These are phyloP conservation scores for Phyllostomus discolor DNA, from an alignment of 2,113 vertebrate species.

Conservation along the genomic window DNA sequence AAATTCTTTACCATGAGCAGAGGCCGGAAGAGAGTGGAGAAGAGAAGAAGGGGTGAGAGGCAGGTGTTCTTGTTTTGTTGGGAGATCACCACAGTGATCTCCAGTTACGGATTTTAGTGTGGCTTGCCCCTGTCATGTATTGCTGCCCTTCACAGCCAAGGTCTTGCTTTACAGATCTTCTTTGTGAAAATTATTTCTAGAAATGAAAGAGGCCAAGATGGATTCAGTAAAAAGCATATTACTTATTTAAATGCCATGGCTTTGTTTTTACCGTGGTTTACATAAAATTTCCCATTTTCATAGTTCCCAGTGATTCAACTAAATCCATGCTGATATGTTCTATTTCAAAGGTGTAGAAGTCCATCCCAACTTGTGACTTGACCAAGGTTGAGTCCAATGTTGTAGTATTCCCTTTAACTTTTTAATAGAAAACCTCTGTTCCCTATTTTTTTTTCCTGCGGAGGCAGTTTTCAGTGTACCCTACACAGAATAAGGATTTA, in stretches of 20 bases:
- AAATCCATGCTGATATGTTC: not conserved
- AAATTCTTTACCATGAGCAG: constrained; percentile 21
- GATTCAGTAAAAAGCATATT: not conserved
- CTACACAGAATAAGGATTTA: not conserved
- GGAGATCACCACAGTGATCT: not conserved
- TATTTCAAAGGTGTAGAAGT: not conserved
- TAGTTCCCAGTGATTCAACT: not conserved
- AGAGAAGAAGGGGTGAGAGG: not conserved
- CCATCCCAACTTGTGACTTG: not conserved
- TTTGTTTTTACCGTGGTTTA: constrained; percentile 33
- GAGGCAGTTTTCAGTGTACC: not conserved
- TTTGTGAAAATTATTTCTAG: not conserved
- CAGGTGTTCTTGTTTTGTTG: constrained; percentile 29
- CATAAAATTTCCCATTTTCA: constrained; percentile 39
- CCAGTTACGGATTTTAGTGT: not conserved
- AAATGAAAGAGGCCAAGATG: not conserved
- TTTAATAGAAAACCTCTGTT: not conserved
- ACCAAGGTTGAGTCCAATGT: not conserved
- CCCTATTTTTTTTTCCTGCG: not conserved
- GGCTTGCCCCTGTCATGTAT: not conserved
- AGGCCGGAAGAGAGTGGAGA: not conserved
- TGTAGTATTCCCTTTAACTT: not conserved
- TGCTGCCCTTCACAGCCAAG: not conserved
- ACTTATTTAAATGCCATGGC: not conserved
- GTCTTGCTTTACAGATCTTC: constrained; percentile 2